These are phyloP conservation scores for Platichthys flesus DNA, from an alignment of 2,113 vertebrate species.

Conservation along the genomic window DNA sequence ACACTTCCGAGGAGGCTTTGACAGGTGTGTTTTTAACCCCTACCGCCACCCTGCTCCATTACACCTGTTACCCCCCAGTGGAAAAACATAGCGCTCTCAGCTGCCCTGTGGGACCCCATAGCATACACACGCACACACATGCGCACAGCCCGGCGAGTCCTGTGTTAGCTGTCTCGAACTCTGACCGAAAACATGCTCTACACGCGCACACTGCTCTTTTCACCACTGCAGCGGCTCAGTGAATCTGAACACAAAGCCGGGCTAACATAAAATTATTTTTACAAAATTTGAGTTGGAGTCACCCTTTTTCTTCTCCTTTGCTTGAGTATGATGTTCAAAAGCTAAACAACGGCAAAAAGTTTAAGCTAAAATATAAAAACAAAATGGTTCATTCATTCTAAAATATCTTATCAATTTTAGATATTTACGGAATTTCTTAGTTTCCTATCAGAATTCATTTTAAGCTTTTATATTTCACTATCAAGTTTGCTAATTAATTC, in stretches of 20 bases:
- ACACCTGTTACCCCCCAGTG: constrained; percentile 76
- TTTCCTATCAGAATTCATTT: not conserved
- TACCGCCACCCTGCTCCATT: constrained; percentile 36
- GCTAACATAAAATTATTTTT: not conserved
- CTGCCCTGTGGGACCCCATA: constrained; percentile 49
- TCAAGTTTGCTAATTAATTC: not conserved
- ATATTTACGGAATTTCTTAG: not conserved
- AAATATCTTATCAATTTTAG: not conserved
- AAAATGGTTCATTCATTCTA: not conserved
- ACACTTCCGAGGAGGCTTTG: constrained; percentile 48
- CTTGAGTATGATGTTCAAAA: not conserved
- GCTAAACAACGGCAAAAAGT: not conserved
- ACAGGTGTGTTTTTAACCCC: constrained; percentile 58
- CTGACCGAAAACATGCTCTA: constrained; percentile 26
- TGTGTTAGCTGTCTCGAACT: constrained; percentile 9
- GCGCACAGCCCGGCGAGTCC: not conserved
- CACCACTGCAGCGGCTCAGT: not conserved
- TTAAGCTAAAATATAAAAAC: not conserved
- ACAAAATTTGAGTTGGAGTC: not conserved
- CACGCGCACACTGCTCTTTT: constrained; percentile 1
- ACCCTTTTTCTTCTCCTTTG: no score
- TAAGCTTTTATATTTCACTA: not conserved
- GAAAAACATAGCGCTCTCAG: constrained; percentile 57
- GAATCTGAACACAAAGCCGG: not conserved
- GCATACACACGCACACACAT: constrained; percentile 21